These are phyloP conservation scores for Eulemur mongoz DNA, from an alignment of 2,797 vertebrate genomes.

Conservation along the genomic window DNA sequence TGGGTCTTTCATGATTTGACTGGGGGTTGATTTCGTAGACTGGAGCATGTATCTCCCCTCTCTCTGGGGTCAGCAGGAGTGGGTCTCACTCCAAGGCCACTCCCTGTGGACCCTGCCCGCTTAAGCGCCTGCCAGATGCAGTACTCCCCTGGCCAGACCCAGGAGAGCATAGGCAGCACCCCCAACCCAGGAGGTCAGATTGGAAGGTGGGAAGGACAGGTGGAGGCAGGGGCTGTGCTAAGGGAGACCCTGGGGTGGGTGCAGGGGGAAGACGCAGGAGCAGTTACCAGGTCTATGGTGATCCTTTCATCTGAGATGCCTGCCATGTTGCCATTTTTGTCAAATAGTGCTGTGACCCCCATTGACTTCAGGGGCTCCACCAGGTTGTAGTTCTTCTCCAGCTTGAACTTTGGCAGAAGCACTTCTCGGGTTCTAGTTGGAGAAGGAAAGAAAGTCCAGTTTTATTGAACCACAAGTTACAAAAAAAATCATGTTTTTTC, in stretches of 20 bases:
- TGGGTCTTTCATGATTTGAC: neutral
- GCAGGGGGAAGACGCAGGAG: neutral
- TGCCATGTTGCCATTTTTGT: constrained; percentile 89
- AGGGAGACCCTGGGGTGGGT: neutral
- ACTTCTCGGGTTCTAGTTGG: constrained; percentile 93
- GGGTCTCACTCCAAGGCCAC: neutral
- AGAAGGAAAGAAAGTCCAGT: neutral
- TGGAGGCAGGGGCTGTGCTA: neutral
- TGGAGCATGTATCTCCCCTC: neutral
- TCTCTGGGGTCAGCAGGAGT: neutral
- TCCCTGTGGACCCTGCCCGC: neutral
- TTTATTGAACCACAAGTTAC: neutral
- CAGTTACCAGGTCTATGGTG: constrained; percentile 91
- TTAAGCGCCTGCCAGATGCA: neutral
- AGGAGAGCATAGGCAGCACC: neutral
- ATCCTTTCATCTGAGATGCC: constrained; percentile 92
- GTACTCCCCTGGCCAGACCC: neutral
- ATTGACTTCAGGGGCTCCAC: constrained; percentile 91
- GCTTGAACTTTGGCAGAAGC: constrained; percentile 93
- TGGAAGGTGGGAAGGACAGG: neutral
- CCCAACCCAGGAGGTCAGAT: neutral
- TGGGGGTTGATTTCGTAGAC: neutral
- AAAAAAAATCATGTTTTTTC: neutral
- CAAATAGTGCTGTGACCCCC: constrained; percentile 92
- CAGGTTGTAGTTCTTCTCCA: constrained; percentile 96